A percentile compares a stretch with the other conserved stretches of the same genome.
Evolutionary conservation across 23 tunicate species (phyloP).

Genomic region (Phallusia fumigata): DNA sequence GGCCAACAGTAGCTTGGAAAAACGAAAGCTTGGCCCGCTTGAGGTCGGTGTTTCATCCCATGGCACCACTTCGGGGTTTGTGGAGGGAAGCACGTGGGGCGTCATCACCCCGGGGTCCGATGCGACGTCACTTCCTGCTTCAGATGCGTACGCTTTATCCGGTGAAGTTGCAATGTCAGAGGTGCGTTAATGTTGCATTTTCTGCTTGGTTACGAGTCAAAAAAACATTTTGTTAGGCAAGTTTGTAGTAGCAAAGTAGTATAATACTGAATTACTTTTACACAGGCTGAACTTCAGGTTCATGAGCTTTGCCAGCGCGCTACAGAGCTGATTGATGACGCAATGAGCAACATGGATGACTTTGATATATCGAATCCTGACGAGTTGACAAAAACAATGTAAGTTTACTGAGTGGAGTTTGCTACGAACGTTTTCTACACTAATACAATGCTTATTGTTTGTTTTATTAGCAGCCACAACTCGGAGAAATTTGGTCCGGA

Average conservation of each 20-base stretch:
- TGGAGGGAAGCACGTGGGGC: slow-evolving; percentile 1
- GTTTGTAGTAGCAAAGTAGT: not conserved
- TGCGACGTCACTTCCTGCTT: not conserved
- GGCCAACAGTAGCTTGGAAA: not conserved
- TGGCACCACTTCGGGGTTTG: slow-evolving; percentile 1
- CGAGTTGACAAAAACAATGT: not conserved
- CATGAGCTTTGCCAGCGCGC: slow-evolving; percentile 58
- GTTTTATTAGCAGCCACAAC: not conserved
- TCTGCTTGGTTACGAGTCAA: not conserved
- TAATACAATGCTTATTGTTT: not conserved
- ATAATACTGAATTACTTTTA: not conserved
- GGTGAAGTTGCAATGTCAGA: slow-evolving; percentile 26
- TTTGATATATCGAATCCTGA: not conserved
- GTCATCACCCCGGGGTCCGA: not conserved
- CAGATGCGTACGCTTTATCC: slow-evolving; percentile 9
- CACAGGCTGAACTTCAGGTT: slow-evolving; percentile 67
- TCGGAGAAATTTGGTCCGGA: not conserved
- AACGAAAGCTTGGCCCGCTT: not conserved
- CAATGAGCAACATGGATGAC: not conserved
- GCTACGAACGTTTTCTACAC: not conserved
- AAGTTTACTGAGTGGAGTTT: not conserved
- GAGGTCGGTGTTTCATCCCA: not conserved
- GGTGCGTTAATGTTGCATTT: too few species aligned
- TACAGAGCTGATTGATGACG: slow-evolving; percentile 54
- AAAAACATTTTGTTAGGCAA: not conserved